A percentile compares a stretch with the other conserved stretches of the same genome.
These are phyloP conservation scores for Dynastes hyllus DNA, from an alignment of 2,888 invertebrate species.

Conservation along the genomic window DNA sequence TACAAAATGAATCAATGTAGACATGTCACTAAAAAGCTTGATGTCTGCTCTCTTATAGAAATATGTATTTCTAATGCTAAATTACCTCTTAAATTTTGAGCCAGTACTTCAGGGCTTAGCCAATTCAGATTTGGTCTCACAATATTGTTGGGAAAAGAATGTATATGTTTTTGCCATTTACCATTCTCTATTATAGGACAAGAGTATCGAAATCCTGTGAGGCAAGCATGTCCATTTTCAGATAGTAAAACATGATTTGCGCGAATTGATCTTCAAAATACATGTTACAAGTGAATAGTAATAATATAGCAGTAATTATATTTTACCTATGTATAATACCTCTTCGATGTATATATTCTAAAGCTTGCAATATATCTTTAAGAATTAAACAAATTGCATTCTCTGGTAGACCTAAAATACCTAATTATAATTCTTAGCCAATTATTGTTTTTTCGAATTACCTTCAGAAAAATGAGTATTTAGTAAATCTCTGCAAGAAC, in stretches of 20 bases:
- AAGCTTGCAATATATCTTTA: slow-evolving; percentile 83
- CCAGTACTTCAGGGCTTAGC: slow-evolving; percentile 93
- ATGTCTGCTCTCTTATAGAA: too few relatives aligned
- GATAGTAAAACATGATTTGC: slow-evolving; percentile 90
- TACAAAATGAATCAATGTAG: too few relatives aligned
- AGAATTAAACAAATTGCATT: slow-evolving; percentile 86
- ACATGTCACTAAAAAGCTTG: too few relatives aligned
- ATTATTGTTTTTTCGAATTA: slow-evolving; percentile 53
- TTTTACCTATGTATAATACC: slow-evolving; percentile 86
- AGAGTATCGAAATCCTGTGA: slow-evolving; percentile 87
- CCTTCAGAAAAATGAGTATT: slow-evolving; percentile 81
- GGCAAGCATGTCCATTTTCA: slow-evolving; percentile 80
- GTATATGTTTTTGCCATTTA: slow-evolving; percentile 79
- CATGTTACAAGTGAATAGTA: slow-evolving; percentile 52
- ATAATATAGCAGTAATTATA: slow-evolving; percentile 13
- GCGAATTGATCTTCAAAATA: slow-evolving; percentile 79
- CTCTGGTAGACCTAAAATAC: slow-evolving; percentile 82
- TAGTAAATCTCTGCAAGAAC: slow-evolving; percentile 87
- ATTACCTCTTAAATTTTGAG: slow-evolving; percentile 75
- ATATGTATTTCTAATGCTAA: too few relatives aligned
- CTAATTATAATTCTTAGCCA: slow-evolving; percentile 20
- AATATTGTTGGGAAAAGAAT: slow-evolving; percentile 84
- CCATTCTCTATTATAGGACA: slow-evolving; percentile 84
- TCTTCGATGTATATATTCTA: slow-evolving; percentile 89
- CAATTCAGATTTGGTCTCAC: slow-evolving; percentile 84